A percentile compares a stretch with the other conserved stretches of the same genome.
Conservation (phyloP, 2,797 vertebrate species). For the Oceanodroma leucorhoa region DNA sequence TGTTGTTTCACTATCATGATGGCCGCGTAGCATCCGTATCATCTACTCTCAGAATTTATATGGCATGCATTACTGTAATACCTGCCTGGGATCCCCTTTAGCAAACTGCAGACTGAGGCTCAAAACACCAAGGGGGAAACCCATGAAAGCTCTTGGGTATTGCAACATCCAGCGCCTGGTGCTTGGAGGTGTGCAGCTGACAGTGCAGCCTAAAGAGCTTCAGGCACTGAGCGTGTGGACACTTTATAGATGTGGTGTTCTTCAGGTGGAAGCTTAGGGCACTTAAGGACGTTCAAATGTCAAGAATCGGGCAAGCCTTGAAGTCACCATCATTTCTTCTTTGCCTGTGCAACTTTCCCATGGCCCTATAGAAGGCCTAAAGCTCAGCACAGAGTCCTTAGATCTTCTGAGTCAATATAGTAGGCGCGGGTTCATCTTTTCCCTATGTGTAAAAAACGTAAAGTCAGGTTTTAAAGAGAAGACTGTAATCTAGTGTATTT, state of each 20-base stretch:
- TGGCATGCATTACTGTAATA: fast-evolving
- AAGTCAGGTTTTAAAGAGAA: not conserved
- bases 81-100: not conserved
- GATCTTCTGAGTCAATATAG: not conserved
- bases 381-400: not conserved
- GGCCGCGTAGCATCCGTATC: fast-evolving
- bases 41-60: no score
- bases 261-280: not conserved
- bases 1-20: not conserved
- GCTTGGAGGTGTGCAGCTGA: not conserved
- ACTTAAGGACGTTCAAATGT: no score
- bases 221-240: not conserved
- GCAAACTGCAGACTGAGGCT: not conserved
- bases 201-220: not conserved
- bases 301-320: not conserved
- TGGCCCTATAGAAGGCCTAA: not conserved
- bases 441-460: not conserved
- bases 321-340: not conserved
- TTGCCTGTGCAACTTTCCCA: not conserved
- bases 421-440: not conserved
- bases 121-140: not conserved
- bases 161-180: not conserved
- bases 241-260: not conserved
- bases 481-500: not conserved
- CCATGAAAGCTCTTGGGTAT: not conserved